phyloP scores from a whole-genome alignment of 2,113 vertebrate species.

The Labrus mixtus region DNA sequence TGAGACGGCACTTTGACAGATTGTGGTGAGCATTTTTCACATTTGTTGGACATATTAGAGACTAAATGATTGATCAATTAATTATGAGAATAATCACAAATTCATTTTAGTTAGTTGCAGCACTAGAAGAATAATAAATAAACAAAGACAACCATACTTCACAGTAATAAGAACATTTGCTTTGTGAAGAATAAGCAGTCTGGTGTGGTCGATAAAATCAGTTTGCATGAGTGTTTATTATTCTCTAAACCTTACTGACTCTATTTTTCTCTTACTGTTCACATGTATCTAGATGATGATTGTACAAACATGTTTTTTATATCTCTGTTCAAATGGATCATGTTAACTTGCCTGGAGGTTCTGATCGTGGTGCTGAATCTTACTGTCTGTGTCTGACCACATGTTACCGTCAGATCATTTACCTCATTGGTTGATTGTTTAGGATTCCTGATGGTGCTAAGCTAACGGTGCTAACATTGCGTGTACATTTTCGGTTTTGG shows the following conservation, averaged over 20 bases:
- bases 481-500: not conserved
- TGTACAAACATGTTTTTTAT: not conserved
- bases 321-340: not conserved
- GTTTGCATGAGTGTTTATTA: not conserved
- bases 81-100: not conserved
- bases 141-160: not conserved
- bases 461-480: slow-evolving; percentile 51
- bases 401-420: slow-evolving; percentile 6
- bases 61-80: not conserved
- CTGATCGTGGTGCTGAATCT: not conserved
- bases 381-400: not conserved
- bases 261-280: not conserved
- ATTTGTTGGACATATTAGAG: not conserved
- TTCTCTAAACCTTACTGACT: not conserved
- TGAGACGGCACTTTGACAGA: not conserved
- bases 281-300: not conserved
- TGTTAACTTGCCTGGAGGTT: not conserved
- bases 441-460: slow-evolving; percentile 26
- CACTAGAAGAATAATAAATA: too few relatives aligned
- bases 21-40: not conserved
- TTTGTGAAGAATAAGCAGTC: too few relatives aligned
- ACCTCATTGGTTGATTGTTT: slow-evolving; percentile 35
- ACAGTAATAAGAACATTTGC: not conserved
- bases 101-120: not conserved
- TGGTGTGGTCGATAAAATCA: too few relatives aligned